A percentile compares a stretch with the other conserved stretches of the same genome.
These are phyloP conservation scores for Prochilodus magdalenae DNA, from an alignment of 2,113 vertebrate species.

Conservation along the genomic window DNA sequence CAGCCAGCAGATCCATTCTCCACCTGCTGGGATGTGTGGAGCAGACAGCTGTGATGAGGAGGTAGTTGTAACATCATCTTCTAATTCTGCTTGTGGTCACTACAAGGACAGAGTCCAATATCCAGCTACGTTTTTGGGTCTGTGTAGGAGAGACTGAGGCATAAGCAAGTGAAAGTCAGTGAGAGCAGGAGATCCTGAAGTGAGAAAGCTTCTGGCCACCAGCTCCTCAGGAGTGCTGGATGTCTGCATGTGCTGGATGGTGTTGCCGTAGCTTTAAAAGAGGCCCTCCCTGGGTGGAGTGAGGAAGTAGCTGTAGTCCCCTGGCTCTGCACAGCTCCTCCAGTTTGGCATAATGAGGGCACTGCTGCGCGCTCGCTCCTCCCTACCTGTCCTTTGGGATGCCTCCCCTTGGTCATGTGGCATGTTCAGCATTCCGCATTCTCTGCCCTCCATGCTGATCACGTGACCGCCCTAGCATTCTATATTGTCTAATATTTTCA, in stretches of 20 bases:
- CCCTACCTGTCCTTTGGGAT: constrained; percentile 59
- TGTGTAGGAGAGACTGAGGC: background rate
- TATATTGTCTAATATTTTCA: constrained; percentile 32
- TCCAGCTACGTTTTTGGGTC: background rate
- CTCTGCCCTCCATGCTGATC: constrained; percentile 37
- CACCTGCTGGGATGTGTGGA: background rate
- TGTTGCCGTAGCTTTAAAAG: constrained; percentile 47
- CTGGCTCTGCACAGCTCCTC: constrained; percentile 41
- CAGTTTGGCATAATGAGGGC: constrained; percentile 44
- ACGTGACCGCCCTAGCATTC: constrained; percentile 41
- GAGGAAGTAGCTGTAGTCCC: constrained; percentile 44
- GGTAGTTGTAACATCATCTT: background rate
- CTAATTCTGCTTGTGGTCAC: no score
- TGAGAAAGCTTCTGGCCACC: background rate
- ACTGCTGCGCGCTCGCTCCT: constrained; percentile 39
- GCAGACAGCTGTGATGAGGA: background rate
- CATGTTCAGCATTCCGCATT: constrained; percentile 39
- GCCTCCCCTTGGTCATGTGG: constrained; percentile 51
- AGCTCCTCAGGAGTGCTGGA: background rate
- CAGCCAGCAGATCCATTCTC: background rate
- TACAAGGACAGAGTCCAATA: background rate
- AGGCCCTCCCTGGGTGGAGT: constrained; percentile 24
- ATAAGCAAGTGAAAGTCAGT: background rate
- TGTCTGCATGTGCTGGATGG: constrained; percentile 1
- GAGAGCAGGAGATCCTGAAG: background rate